Percentiles rank a stretch among this genome's conserved stretches.
Evolutionary conservation across 2,888 invertebrate species (phyloP).

Genomic region (Pediacus dermestoides): DNA sequence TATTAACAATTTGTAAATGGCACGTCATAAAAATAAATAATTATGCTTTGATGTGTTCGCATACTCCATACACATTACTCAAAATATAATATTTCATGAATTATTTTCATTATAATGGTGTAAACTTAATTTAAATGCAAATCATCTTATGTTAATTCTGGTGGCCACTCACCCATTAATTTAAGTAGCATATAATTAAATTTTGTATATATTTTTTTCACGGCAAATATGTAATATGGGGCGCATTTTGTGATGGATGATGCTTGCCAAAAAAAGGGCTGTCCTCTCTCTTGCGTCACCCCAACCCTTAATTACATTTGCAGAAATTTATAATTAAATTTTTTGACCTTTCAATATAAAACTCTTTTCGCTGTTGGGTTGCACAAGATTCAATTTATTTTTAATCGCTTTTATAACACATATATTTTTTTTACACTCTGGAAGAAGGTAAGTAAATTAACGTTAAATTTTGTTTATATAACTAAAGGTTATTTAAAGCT

Average conservation of each 20-base stretch:
- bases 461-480: too few relatives aligned
- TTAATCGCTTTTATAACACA: slow-evolving; percentile 20
- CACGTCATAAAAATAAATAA: slow-evolving; percentile 5
- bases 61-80: slow-evolving; percentile 42
- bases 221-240: slow-evolving; percentile 45
- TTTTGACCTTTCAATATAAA: slow-evolving; percentile 31
- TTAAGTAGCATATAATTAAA: slow-evolving; percentile 70
- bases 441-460: too few relatives aligned
- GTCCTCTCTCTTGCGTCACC: slow-evolving; percentile 12
- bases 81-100: slow-evolving; percentile 46
- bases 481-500: too few relatives aligned
- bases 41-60: slow-evolving; percentile 1
- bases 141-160: slow-evolving; percentile 52
- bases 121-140: slow-evolving; percentile 53
- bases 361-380: slow-evolving; percentile 7
- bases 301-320: slow-evolving; percentile 41
- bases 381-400: slow-evolving; percentile 17
- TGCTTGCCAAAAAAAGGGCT: slow-evolving; percentile 25
- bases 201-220: slow-evolving; percentile 51
- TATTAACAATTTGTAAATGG: too few relatives aligned
- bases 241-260: slow-evolving; percentile 41
- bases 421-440: too few relatives aligned
- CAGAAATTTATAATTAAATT: slow-evolving; percentile 47
- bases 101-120: slow-evolving; percentile 51
- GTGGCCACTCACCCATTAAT: slow-evolving; percentile 58